Evolutionary conservation across 2,113 vertebrate genomes (phyloP), one percentile per base, ranked within the genome.

Genomic region (Maccullochella peelii): DNA sequence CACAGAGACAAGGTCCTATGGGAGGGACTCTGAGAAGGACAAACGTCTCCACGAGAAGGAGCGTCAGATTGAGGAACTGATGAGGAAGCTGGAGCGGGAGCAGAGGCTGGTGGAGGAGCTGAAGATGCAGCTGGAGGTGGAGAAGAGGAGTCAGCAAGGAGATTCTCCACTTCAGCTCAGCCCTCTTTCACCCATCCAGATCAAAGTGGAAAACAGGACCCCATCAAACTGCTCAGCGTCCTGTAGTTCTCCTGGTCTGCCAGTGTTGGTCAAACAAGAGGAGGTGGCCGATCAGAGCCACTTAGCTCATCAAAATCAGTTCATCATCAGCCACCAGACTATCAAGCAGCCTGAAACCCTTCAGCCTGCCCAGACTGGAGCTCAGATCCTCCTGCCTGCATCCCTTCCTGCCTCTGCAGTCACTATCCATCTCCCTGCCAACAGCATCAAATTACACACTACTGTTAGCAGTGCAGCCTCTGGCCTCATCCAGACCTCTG

Each of bases 71-170:
- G 94, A 98, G 88, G 98, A 99, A 92, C 95, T 99, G 36, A 99
- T 97, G 90, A 94, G 96, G 69, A 97, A 98, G 94, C 95, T 99
- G 92, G 97, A 99, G 93, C 97, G 97, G 78, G 98, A 99, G 91
- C 98, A 99, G 90, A 97, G 96, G 84, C 95, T 99, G 9, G 98
- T 99, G 86, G 98, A 99, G 90, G 96, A 97, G 66, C 86, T 99
- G 77, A 99, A 98, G 91, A 97, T 99, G 97, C 98, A 99, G 80
- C 96, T 99, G 49, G 97, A 99, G 90, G 97, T 97, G 73, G 98
- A 99, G 76, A 99, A 99, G 86, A 96, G 96, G 80, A 96, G 96
- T 73, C 97, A 96, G 82, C 97, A 96, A 8, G 89, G 73, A 10
- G 92, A 92, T 20, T 86, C 89, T 44, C 78, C 89, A 33, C 96